phyloP scores from a whole-genome alignment of 2,113 vertebrate genomes.

The Todiramphus saurophagus region DNA sequence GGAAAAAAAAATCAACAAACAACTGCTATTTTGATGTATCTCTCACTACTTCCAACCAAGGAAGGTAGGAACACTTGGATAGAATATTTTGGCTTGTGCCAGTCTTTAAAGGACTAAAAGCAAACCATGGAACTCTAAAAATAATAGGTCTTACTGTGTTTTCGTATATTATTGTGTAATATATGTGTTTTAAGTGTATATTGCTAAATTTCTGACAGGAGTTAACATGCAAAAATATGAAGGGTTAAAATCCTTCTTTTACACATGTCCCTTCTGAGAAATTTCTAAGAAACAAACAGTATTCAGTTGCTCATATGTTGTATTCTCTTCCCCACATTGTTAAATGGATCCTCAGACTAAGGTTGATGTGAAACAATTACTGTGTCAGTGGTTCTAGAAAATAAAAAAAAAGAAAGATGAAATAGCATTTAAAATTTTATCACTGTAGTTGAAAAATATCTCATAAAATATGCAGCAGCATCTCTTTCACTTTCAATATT shows the following conservation, averaged over 20 bases:
- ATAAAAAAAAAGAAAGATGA: background rate
- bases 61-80: background rate
- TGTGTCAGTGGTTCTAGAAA: background rate
- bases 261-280: background rate
- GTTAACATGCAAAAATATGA: background rate
- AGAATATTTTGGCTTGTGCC: background rate
- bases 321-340: background rate
- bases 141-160: background rate
- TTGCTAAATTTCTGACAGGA: background rate
- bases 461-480: constrained; percentile 43
- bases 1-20: too few species aligned
- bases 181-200: background rate
- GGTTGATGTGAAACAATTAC: background rate
- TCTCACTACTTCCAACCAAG: background rate
- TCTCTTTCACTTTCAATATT: constrained; percentile 28
- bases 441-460: background rate
- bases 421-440: constrained; percentile 31
- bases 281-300: background rate
- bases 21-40: background rate
- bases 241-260: background rate
- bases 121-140: background rate
- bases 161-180: background rate
- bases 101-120: background rate
- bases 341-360: background rate
- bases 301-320: background rate